phyloP scores from a whole-genome alignment of 2,797 vertebrate species.

The Malurus leucopterus region DNA sequence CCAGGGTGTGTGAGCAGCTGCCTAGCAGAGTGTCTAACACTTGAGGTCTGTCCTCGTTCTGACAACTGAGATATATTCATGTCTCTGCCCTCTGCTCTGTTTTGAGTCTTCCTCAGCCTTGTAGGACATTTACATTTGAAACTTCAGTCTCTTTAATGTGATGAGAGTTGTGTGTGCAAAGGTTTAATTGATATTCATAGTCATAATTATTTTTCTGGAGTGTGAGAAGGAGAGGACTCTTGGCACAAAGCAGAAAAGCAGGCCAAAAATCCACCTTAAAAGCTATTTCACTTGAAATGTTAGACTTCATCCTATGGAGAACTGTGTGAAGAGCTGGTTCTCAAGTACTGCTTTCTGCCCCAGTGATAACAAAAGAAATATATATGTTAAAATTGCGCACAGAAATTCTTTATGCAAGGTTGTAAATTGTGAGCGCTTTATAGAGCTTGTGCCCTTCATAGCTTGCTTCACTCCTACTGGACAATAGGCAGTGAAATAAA shows the following conservation, averaged over 20 bases:
- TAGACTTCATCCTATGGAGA: background rate
- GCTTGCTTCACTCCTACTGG: background rate
- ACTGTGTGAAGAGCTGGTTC: background rate
- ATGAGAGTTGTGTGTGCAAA: background rate
- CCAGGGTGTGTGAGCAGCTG: background rate
- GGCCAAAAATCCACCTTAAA: background rate
- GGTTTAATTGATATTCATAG: background rate
- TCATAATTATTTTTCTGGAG: background rate
- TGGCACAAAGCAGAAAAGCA: background rate
- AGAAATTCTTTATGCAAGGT: background rate
- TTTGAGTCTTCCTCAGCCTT: background rate
- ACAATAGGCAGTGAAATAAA: background rate
- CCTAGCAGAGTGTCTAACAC: fast-evolving
- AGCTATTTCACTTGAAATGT: background rate
- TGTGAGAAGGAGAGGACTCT: background rate
- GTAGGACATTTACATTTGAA: background rate
- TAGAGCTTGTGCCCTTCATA: background rate
- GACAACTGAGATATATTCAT: background rate
- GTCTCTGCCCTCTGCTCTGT: background rate
- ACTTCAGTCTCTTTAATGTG: background rate
- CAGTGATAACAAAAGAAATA: background rate
- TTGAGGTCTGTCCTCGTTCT: background rate
- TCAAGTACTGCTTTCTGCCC: background rate
- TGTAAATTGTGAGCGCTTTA: background rate
- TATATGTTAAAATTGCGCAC: background rate